Conservation (phyloP, 35 echinoderm and acorn worm species). For the Ophioderma brevispina region DNA sequence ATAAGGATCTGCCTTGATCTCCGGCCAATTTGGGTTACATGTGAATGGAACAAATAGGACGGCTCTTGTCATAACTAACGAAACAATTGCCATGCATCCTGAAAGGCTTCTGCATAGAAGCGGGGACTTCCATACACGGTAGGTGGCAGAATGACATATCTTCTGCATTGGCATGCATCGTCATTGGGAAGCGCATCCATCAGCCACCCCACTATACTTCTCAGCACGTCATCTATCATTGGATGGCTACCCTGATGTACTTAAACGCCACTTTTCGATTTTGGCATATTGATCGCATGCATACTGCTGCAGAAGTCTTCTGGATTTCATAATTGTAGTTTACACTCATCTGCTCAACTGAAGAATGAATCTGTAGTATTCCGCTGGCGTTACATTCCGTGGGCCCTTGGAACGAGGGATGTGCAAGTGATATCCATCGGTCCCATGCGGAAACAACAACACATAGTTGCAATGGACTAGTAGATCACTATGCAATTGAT, state of each 20-base stretch:
- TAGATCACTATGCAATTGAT: constrained; percentile 4
- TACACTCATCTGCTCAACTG: background rate
- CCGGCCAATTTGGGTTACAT: constrained; percentile 9
- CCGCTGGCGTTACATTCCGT: background rate
- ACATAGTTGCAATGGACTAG: constrained; percentile 42
- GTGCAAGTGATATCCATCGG: constrained; percentile 35
- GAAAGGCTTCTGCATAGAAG: too few relatives aligned
- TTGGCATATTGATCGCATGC: too few relatives aligned
- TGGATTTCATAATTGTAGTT: too few relatives aligned
- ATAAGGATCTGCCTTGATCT: constrained; percentile 22
- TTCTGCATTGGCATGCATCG: too few relatives aligned
- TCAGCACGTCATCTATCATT: too few relatives aligned
- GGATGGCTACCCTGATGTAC: background rate
- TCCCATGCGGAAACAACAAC: constrained; percentile 16
- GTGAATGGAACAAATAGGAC: too few relatives aligned
- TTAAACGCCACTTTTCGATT: background rate
- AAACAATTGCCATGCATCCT: background rate
- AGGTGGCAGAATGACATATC: too few relatives aligned
- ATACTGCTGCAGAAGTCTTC: too few relatives aligned
- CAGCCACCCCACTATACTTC: too few relatives aligned
- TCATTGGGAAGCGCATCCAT: too few relatives aligned
- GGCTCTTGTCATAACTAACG: background rate
- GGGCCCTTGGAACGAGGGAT: background rate
- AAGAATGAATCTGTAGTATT: background rate
- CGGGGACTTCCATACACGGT: constrained; percentile 1